These are phyloP conservation scores for Caretta caretta DNA, from an alignment of 2,113 vertebrate genomes.

Conservation along the genomic window DNA sequence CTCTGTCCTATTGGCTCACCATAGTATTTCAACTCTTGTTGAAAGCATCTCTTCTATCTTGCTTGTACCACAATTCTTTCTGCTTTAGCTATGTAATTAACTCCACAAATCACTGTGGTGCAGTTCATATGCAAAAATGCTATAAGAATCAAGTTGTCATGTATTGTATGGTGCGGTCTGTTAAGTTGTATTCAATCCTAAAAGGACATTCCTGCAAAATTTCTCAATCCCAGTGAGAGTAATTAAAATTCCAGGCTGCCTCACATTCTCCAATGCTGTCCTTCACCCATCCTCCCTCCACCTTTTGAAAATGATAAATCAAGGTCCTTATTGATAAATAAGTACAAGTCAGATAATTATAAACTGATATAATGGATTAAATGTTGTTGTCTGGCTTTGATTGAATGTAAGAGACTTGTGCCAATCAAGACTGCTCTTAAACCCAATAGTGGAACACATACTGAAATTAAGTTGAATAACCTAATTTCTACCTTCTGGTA, in stretches of 20 bases:
- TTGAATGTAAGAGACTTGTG: neutral
- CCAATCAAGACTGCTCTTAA: neutral
- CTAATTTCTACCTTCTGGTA: conserved; percentile 59
- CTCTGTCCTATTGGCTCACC: neutral
- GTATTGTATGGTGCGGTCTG: neutral
- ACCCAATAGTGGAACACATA: neutral
- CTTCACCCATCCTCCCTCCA: neutral
- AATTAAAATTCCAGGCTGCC: conserved; percentile 10
- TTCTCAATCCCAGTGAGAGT: neutral
- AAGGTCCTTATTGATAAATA: neutral
- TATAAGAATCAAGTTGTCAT: neutral
- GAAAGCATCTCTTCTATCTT: neutral
- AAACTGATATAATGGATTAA: neutral
- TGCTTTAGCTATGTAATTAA: neutral
- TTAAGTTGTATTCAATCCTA: neutral
- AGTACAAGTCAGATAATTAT: neutral
- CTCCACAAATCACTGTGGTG: neutral
- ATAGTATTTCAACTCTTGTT: neutral
- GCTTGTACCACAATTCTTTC: neutral
- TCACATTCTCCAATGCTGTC: neutral
- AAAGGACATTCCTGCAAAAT: neutral
- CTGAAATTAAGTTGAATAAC: conserved; percentile 63
- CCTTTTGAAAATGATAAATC: conserved; percentile 6
- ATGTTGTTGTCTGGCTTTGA: neutral
- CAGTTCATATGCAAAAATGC: neutral